A percentile compares a stretch with the other conserved stretches of the same genome.
phyloP scores from a whole-genome alignment of 2,797 vertebrate genomes.

The Cyclopterus lumpus region DNA sequence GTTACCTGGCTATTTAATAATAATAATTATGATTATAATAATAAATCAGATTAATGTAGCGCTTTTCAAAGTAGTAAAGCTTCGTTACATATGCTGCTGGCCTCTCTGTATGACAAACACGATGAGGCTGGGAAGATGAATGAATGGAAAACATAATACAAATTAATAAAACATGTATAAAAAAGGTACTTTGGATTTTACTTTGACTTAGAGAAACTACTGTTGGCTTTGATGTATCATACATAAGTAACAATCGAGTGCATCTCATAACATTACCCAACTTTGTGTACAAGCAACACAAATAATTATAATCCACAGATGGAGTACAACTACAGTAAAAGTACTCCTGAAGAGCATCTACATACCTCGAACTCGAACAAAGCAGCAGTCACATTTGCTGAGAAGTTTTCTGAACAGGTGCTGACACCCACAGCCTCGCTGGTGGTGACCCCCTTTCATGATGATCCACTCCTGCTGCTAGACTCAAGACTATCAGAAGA shows the following conservation, averaged over 20 bases:
- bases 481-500: constrained; percentile 52
- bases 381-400: constrained; percentile 90
- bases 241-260: neutral
- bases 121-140: neutral
- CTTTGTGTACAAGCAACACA: neutral
- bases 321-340: neutral
- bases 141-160: neutral
- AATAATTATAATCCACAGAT: neutral
- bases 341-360: constrained; percentile 32
- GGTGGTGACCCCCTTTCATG: constrained; percentile 87
- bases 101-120: neutral
- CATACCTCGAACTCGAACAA: constrained; percentile 87
- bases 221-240: neutral
- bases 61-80: neutral
- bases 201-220: neutral
- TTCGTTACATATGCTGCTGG: neutral
- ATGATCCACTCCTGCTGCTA: constrained; percentile 74
- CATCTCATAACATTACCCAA: neutral
- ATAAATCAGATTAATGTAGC: neutral
- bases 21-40: neutral
- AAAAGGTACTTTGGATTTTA: neutral
- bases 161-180: neutral
- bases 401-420: constrained; percentile 91
- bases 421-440: constrained; percentile 88
- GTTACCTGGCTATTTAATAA: neutral